phyloP scores from a whole-genome alignment of 2,113 vertebrate species.

The Polypterus senegalus region DNA sequence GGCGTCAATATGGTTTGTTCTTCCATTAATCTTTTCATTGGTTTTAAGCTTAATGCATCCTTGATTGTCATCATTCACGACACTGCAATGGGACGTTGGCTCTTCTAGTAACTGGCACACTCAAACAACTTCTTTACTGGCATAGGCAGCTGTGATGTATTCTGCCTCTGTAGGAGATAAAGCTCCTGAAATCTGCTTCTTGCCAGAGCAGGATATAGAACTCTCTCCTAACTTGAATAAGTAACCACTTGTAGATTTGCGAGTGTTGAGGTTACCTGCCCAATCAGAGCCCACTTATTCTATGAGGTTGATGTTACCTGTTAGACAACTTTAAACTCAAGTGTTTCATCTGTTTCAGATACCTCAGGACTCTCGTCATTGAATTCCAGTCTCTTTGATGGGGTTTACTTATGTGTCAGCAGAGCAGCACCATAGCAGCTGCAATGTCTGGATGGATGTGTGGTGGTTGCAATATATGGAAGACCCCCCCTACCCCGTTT shows the following conservation, averaged over 20 bases:
- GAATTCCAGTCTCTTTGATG: too few species aligned
- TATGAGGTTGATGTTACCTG: background rate
- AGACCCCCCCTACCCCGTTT: too few species aligned
- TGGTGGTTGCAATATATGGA: too few species aligned
- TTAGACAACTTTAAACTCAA: too few species aligned
- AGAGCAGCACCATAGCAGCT: too few species aligned
- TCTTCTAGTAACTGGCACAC: background rate
- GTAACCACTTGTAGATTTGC: too few species aligned
- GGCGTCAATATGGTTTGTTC: too few species aligned
- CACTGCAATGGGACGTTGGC: conserved; percentile 1
- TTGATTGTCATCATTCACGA: conserved; percentile 7
- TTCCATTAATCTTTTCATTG: conserved; percentile 2
- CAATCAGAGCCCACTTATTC: conserved; percentile 3
- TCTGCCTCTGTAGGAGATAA: conserved; percentile 8
- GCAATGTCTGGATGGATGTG: too few species aligned
- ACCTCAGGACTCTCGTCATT: too few species aligned
- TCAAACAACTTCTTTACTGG: conserved; percentile 11
- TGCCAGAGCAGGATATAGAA: background rate
- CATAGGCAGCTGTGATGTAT: conserved; percentile 9
- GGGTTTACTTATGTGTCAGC: too few species aligned
- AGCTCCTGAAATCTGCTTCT: background rate
- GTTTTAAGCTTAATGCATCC: background rate
- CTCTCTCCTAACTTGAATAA: too few species aligned
- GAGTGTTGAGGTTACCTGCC: background rate
- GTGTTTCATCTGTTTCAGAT: too few species aligned